These are phyloP conservation scores for Polypedilum vanderplanki DNA, from an alignment of 1,140 invertebrate genomes.

Conservation along the genomic window DNA sequence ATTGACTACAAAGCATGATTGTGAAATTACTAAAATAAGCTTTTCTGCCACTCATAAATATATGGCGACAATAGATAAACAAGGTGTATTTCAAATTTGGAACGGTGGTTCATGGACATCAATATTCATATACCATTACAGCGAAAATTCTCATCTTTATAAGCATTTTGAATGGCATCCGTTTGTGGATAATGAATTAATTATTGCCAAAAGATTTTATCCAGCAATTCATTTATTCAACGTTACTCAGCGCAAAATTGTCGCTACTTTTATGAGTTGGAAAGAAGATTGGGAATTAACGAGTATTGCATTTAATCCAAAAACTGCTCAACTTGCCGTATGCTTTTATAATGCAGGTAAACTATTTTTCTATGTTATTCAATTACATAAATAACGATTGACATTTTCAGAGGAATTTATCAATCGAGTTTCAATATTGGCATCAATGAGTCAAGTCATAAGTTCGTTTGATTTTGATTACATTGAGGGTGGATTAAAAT, in stretches of 20 bases:
- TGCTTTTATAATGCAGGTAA: conserved; percentile 20
- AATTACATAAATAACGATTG: background rate
- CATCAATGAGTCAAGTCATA: conserved; percentile 21
- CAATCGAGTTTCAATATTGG: conserved; percentile 1
- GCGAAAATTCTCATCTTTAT: background rate
- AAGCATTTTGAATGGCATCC: conserved; percentile 16
- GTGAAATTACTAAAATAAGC: background rate
- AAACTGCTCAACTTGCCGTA: conserved; percentile 10
- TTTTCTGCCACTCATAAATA: background rate
- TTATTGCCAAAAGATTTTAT: background rate
- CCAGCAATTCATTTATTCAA: conserved; percentile 3
- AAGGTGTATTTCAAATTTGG: background rate
- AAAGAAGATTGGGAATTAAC: background rate
- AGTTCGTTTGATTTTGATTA: conserved; percentile 23
- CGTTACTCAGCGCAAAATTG: background rate
- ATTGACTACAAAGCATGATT: background rate
- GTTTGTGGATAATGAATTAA: conserved; percentile 1
- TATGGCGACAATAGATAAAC: background rate
- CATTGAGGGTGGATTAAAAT: background rate
- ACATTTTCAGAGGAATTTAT: background rate
- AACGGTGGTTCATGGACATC: conserved; percentile 18
- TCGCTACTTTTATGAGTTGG: background rate
- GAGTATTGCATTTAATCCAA: conserved; percentile 19
- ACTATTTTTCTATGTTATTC: background rate
- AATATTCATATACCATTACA: background rate